These are phyloP conservation scores for Chironomus striatipennis DNA, from an alignment of 1,140 invertebrate genomes.

Conservation along the genomic window DNA sequence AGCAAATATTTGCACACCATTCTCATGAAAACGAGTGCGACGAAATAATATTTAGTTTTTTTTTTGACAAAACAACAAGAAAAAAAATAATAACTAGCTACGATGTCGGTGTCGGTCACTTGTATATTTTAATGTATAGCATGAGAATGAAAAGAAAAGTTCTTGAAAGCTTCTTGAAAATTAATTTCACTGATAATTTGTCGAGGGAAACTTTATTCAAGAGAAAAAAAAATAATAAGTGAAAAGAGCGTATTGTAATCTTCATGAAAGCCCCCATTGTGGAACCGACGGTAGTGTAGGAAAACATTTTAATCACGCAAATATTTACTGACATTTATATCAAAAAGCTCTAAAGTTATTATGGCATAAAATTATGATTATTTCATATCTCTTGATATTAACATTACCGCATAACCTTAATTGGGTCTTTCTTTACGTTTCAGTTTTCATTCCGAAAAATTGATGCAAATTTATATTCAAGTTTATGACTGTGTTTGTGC, in stretches of 20 bases:
- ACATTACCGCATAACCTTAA: conserved; percentile 17
- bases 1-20: neutral
- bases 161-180: conserved; percentile 9
- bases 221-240: too few relatives aligned
- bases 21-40: neutral
- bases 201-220: neutral
- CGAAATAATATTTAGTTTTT: neutral
- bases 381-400: neutral
- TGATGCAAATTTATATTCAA: neutral
- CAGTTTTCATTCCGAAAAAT: neutral
- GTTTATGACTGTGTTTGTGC: neutral
- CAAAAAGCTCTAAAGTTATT: conserved; percentile 17
- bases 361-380: conserved; percentile 22
- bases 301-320: conserved; percentile 18
- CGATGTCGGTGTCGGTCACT: neutral
- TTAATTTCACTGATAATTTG: conserved; percentile 21
- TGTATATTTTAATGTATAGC: neutral
- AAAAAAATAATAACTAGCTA: neutral
- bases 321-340: conserved; percentile 16
- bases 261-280: neutral
- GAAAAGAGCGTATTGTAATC: neutral
- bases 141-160: neutral
- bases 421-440: neutral
- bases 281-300: neutral
- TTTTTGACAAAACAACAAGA: neutral